These are phyloP conservation scores for Onychostoma macrolepis DNA, from an alignment of 2,113 vertebrate genomes.

Conservation along the genomic window DNA sequence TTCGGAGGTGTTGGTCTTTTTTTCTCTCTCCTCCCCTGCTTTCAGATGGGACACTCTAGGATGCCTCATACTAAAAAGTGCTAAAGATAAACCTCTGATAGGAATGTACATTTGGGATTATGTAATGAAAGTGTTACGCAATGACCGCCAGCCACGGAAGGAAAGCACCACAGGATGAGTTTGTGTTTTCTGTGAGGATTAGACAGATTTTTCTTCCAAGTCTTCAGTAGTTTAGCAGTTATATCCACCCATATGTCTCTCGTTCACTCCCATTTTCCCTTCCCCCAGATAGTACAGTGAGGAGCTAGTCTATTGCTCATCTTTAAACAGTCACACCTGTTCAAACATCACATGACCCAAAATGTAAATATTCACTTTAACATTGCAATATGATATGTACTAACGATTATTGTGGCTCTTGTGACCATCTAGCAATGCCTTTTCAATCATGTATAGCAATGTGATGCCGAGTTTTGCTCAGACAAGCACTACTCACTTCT, in stretches of 20 bases:
- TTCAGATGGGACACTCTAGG: slow-evolving; percentile 52
- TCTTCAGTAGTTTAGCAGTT: slow-evolving; percentile 12
- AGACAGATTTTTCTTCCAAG: slow-evolving; percentile 65
- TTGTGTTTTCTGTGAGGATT: slow-evolving; percentile 74
- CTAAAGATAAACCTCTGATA: slow-evolving; percentile 64
- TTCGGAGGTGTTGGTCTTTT: background rate
- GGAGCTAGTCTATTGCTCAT: background rate
- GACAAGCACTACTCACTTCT: background rate
- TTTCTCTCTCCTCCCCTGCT: background rate
- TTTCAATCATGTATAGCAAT: background rate
- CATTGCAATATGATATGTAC: background rate
- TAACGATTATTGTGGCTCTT: background rate
- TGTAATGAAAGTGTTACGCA: slow-evolving; percentile 74
- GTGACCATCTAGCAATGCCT: background rate
- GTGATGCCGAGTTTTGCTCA: background rate
- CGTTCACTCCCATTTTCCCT: background rate
- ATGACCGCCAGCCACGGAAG: slow-evolving; percentile 52
- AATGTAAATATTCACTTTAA: background rate
- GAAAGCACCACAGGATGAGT: slow-evolving; percentile 43
- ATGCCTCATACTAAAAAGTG: slow-evolving; percentile 59
- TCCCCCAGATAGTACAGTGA: background rate
- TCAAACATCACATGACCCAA: background rate
- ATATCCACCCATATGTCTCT: background rate
- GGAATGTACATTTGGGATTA: slow-evolving; percentile 75
- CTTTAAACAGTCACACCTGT: background rate